Base-by-base conservation (phyloP, 2,113 vertebrate species). In the Siniperca knerii region DNA sequence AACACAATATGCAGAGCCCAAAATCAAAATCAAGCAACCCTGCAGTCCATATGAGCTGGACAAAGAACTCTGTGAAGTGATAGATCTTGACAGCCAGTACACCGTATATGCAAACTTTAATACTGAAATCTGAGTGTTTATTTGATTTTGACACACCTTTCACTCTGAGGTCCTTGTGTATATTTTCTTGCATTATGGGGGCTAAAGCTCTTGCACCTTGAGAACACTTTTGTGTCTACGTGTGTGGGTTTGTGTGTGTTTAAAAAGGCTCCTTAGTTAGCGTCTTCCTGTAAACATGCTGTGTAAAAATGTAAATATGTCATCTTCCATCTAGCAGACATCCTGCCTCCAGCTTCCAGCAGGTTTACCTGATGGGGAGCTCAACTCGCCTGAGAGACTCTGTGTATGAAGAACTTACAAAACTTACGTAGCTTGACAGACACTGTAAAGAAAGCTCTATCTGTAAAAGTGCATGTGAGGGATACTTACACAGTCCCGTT, bases 401-500 rank as follows among this genome's bases (percentile, higher is more conserved):
- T 8, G 33, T 23, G 37, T 29, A 10, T 50, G 33, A 71, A 33
- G 25, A 54, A 23, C 44, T n/a, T 4, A 25, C 4, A 67, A 29
- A 75, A 23, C 42, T 50, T 57, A 74, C 0, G 21, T 52, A 57
- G 62, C 37, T 21, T 75, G 72, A 73, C 37, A 33, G 60, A 69
- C 9, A 10, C 7, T 67, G 35, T 66, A 48, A 33, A 52, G 25
- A 77, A n/a, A 79, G 52, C 8, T 48, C 0, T 57, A 4, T 44
- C 37, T 61, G 57, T 83, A 9, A 18, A 35, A 35, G 44, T 70
- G 42, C 65, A 9, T 60, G 52, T 48, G 46, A n/a, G 4, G 29
- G 73, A 29, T 86, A 95, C 96, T 96, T 84, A 97, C 96, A 95
- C 73, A 48, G 94, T 95, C 48, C 95, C 92, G 8, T 96, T 96